Conservation (phyloP, 2,888 invertebrate species). For the Drosophila putrida region DNA sequence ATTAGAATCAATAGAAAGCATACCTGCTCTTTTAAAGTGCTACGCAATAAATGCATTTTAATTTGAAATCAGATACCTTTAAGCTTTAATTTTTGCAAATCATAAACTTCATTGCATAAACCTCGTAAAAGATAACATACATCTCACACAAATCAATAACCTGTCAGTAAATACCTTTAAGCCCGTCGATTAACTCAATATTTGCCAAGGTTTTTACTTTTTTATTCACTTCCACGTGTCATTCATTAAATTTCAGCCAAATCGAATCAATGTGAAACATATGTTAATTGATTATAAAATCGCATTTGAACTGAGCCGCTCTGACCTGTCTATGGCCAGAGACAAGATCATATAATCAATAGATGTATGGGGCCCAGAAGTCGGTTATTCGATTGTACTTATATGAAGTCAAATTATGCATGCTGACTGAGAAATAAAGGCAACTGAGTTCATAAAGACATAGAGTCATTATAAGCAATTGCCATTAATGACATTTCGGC, state of each 20-base stretch:
- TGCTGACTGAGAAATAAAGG: slow-evolving; percentile 46
- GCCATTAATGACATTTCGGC: slow-evolving; percentile 80
- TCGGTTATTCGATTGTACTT: slow-evolving; percentile 35
- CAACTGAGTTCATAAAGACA: slow-evolving; percentile 38
- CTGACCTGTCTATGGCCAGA: neutral
- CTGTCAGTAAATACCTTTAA: slow-evolving; percentile 10
- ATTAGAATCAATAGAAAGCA: too few species aligned
- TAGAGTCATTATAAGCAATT: slow-evolving; percentile 78
- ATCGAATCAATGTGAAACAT: slow-evolving; percentile 56
- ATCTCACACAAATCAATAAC: neutral
- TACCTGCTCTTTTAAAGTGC: too few species aligned
- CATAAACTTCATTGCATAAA: neutral
- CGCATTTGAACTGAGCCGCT: slow-evolving; percentile 52
- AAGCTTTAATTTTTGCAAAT: neutral
- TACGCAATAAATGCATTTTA: too few species aligned
- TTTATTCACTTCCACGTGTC: slow-evolving; percentile 15
- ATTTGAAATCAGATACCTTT: too few species aligned
- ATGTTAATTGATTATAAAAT: slow-evolving; percentile 69
- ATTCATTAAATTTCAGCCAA: slow-evolving; percentile 27
- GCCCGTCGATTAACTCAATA: slow-evolving; percentile 16
- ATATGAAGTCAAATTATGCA: slow-evolving; percentile 62
- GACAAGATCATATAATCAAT: slow-evolving; percentile 42
- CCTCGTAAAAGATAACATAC: neutral
- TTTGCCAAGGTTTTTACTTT: slow-evolving; percentile 16
- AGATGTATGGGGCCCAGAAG: slow-evolving; percentile 22